These are phyloP conservation scores for Papilio glaucus DNA, from an alignment of 1,140 invertebrate genomes.

Conservation along the genomic window DNA sequence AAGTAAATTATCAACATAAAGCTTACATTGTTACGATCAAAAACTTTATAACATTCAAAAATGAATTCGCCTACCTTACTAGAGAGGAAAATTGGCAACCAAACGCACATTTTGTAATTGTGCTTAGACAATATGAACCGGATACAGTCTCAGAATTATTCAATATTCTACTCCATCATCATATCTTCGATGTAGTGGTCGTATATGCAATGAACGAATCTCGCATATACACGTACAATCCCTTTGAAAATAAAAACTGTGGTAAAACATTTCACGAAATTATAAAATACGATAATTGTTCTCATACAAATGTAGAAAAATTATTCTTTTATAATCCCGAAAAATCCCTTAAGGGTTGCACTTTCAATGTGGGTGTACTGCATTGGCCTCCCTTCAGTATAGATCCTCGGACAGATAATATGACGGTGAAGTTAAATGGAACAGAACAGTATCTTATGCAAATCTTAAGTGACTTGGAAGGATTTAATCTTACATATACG, in stretches of 20 bases:
- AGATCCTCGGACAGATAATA: constrained; percentile 34
- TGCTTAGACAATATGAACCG: background rate
- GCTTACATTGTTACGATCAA: constrained; percentile 5
- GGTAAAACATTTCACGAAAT: constrained; percentile 6
- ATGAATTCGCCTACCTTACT: background rate
- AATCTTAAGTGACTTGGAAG: constrained; percentile 49
- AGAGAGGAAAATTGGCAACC: background rate
- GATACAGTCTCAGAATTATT: background rate
- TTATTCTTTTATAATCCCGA: constrained; percentile 38
- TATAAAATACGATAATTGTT: background rate
- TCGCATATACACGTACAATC: constrained; percentile 22
- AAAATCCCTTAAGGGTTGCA: constrained; percentile 32
- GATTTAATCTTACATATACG: constrained; percentile 52
- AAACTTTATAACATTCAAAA: background rate
- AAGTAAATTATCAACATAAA: constrained; percentile 14
- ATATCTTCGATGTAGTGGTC: constrained; percentile 18
- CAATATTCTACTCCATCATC: background rate
- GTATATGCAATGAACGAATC: background rate
- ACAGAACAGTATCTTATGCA: constrained; percentile 57
- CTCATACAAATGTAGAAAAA: background rate
- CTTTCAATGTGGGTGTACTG: constrained; percentile 28
- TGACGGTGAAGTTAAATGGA: constrained; percentile 38
- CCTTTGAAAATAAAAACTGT: constrained; percentile 19
- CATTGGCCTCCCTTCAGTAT: constrained; percentile 61
- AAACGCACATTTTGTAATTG: background rate